Evolutionary conservation across 92 coral and sea anemone species (phyloP), one percentile per base, ranked within the genome.

Genomic region (Chrysogorgia sp.): DNA sequence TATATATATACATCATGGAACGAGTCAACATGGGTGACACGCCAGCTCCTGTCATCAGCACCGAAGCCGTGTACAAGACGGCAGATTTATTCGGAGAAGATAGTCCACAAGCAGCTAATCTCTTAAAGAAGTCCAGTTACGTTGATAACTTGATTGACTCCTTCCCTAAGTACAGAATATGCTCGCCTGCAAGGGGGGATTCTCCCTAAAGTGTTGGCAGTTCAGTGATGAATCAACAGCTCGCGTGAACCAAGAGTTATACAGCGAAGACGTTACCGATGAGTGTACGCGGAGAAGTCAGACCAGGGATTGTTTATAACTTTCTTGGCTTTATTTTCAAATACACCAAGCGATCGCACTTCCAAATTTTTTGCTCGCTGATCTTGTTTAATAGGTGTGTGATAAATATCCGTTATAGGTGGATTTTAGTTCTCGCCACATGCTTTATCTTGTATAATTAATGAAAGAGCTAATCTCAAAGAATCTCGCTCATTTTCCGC

Each of bases 41-140:
- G n/a, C 88, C 79, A 2, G 84, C 88, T 19, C 84, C 88, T 20
- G 91, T 83, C 47, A 79, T 87, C 25, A 84, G 88, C 61, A 84
- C 88, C 7, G 91, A 87, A 79, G 86, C 91, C 13, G 58, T 84
- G 34, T 87, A 84, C 76, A 87, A 87, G 83, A 87, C 85, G 14
- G 88, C 88, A 47, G 84, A 87, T 21, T 84, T 84, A 35, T n/a
- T n/a, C n/a, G n/a, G n/a, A n/a, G n/a, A n/a, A 34, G 77, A 34
- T 40, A 68, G 85, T 57, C 85, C 85, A 45, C 47, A 74, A 28
- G 86, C 86, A 3, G 83, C 91, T 0, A 22, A 71, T 25, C 75
- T 89, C 40, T 30, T 86, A 6, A 80, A 74, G 77, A 50, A 53
- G 19, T 85, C 89, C 43, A 85, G 82, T 53, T 85, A 85, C 50